Evolutionary conservation across 2,113 vertebrate species (phyloP).

Genomic region (Chionomys nivalis): DNA sequence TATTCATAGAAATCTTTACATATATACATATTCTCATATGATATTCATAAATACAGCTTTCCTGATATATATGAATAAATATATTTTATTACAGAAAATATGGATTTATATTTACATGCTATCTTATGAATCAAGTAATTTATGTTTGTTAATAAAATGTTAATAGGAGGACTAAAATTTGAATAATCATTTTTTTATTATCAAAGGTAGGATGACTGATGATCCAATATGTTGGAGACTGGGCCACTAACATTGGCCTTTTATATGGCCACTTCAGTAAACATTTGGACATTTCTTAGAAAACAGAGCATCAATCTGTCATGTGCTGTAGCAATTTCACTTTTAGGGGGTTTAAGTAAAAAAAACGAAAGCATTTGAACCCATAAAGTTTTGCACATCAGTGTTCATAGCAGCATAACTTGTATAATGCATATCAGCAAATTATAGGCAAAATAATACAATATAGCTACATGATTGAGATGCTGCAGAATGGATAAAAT

Average conservation of each 20-base stretch:
- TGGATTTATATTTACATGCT: not conserved
- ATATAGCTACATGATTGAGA: not conserved
- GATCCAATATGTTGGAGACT: not conserved
- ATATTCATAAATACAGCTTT: not conserved
- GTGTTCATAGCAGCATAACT: not conserved
- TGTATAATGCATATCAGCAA: not conserved
- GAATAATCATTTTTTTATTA: slow-evolving; percentile 16
- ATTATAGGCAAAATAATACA: not conserved
- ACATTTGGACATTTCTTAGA: slow-evolving; percentile 26
- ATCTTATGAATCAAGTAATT: not conserved
- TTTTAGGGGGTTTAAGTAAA: not conserved
- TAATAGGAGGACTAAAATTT: not conserved
- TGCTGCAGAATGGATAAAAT: not conserved
- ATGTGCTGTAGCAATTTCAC: not conserved
- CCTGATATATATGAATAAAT: not conserved
- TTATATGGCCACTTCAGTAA: slow-evolving; percentile 17
- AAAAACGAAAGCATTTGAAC: not conserved
- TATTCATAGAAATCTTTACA: not conserved
- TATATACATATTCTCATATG: not conserved
- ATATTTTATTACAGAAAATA: not conserved
- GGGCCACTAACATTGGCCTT: not conserved
- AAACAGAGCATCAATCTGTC: not conserved
- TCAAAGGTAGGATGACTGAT: not conserved
- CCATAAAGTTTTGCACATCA: not conserved
- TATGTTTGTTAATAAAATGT: slow-evolving; percentile 20